These are phyloP conservation scores for Lethenteron reissneri DNA, from an alignment of 2,113 vertebrate genomes.

Conservation along the genomic window DNA sequence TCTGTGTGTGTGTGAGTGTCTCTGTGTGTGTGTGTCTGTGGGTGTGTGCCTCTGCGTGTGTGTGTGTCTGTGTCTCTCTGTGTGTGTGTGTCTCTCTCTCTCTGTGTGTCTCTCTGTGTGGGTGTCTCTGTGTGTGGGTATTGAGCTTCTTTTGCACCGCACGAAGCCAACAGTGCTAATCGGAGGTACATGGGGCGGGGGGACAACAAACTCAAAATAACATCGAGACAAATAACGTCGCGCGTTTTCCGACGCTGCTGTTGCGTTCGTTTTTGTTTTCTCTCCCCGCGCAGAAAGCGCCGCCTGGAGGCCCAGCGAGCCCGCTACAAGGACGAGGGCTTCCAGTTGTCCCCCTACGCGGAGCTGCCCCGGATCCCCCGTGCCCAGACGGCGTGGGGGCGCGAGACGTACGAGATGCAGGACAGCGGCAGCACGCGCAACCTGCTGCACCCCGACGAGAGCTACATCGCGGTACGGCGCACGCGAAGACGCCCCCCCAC, in stretches of 20 bases:
- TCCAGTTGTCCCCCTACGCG: constrained; percentile 80
- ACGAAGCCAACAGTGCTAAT: not conserved
- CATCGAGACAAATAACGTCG: no score
- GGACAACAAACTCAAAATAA: not conserved
- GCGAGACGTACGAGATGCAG: constrained; percentile 94
- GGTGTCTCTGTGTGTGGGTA: no score
- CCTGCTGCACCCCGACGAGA: constrained; percentile 36
- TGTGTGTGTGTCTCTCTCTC: no score
- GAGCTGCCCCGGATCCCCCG: constrained; percentile 75
- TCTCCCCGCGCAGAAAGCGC: constrained; percentile 45
- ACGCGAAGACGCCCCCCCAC: no score
- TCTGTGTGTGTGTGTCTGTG: no score
- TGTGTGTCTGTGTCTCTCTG: no score
- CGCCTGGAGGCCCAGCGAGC: constrained; percentile 97
- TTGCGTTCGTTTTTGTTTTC: constrained; percentile 10
- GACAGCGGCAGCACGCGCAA: constrained; percentile 98
- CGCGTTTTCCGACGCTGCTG: not conserved
- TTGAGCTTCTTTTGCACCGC: no score
- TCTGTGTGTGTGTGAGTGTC: no score
- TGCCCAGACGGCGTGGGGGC: constrained; percentile 64
- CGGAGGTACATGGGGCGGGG: not conserved
- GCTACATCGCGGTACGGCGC: not conserved
- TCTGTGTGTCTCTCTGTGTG: no score
- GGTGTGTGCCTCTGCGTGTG: no score
- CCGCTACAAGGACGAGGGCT: constrained; percentile 87